Evolutionary conservation across 2,797 vertebrate species (phyloP).

Genomic region (Arremon aurantiirostris): DNA sequence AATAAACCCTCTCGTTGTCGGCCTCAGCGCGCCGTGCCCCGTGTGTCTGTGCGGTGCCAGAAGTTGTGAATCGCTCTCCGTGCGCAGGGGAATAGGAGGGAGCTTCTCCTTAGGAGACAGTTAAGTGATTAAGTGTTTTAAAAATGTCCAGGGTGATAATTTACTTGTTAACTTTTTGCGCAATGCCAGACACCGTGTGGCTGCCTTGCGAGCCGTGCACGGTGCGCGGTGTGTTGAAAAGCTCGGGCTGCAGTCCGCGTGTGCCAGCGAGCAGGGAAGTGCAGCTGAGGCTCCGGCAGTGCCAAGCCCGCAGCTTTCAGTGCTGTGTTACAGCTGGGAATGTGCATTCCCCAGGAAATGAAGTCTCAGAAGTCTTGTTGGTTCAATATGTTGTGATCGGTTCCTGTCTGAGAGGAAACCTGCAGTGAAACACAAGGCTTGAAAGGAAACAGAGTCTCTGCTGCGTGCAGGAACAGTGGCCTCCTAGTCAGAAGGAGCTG

Average conservation of each 20-base stretch:
- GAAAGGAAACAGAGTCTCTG: fast-evolving
- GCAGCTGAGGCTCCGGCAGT: not conserved
- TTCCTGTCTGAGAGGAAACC: not conserved
- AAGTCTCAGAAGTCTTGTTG: not conserved
- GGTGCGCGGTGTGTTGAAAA: fast-evolving
- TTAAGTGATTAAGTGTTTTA: not conserved
- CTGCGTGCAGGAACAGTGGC: not conserved
- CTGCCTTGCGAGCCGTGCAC: fast-evolving
- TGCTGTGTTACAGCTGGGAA: not conserved
- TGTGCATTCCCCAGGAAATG: fast-evolving
- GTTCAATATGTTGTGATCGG: not conserved
- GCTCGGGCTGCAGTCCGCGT: not conserved
- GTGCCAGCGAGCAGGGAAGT: not conserved
- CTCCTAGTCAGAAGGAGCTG: not conserved
- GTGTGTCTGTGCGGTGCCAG: too few relatives aligned
- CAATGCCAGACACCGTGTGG: not conserved
- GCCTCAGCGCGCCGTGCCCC: not conserved
- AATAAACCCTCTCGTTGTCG: not conserved
- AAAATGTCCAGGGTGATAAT: not conserved
- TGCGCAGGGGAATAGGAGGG: not conserved
- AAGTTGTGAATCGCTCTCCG: not conserved
- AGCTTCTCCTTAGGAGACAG: not conserved
- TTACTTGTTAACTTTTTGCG: not conserved
- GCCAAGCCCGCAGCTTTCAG: not conserved
- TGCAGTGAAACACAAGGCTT: not conserved